Base-by-base conservation (phyloP, 2,888 invertebrate species). In the Sipunculus nudus region DNA sequence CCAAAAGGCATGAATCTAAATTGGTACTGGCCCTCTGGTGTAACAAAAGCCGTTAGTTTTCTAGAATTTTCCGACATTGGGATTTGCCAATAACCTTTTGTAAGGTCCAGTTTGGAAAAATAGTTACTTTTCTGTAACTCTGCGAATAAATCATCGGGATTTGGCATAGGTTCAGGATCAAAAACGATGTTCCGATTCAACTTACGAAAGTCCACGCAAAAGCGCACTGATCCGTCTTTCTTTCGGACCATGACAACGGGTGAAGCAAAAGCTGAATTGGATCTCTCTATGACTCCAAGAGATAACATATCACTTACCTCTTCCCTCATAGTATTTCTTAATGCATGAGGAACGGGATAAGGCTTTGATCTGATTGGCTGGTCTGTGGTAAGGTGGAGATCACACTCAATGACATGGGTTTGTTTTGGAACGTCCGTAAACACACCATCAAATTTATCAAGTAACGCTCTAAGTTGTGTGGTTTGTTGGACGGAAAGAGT, bases 1-100 rank as follows among this genome's bases (percentile, higher is more conserved):
- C 60, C 60, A 28, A 53, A 53, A 16, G 53, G 40, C 53, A 53
- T 53, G n/a, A 16, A 45, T 16, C 8, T 16, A 41, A 40, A 53
- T 43, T 53, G 39, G 21, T 23, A 53, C 25, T 43, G 19, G 16
- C 53, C 53, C 19, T 53, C 28, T n/a, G 43, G 53, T 6, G 43
- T 53, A 10, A 19, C n/a, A 26, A 53, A 53, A 13, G 53, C 53
- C 8, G 47, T 47, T 8, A 13, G 8, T 10, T 28, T 47, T 21
- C 26, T 21, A 28, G 6, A 10, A 8, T 47, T 19, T 13, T 8
- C 8, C 8, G 10, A 10, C 47, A 47, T 10, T 16, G 23, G 28
- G 26, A 47, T 47, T 28, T 47, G 47, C 28, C 47, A 47, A 19
- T 23, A 47, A 8, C 47, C 47, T 47, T 47, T 47, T 10, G 13